Evolutionary conservation across 2,888 invertebrate species (phyloP).

Genomic region (Pyrgus malvae): DNA sequence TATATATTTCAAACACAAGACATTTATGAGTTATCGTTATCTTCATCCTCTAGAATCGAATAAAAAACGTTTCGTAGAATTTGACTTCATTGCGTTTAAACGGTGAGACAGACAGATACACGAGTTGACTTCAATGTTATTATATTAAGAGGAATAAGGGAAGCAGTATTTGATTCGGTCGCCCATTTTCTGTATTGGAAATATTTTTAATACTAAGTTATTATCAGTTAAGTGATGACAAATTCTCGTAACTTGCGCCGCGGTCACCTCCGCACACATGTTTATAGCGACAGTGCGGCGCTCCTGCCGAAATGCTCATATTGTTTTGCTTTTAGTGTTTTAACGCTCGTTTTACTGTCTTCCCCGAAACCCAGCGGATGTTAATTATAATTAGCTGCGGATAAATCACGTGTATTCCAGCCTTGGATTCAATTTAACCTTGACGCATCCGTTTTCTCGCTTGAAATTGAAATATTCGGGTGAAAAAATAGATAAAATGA

Average conservation of each 20-base stretch:
- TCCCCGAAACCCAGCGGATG: conserved; percentile 10
- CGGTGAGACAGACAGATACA: too few species aligned
- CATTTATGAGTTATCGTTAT: too few species aligned
- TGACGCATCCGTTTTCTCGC: neutral
- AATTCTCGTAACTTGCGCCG: conserved; percentile 2
- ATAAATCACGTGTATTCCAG: neutral
- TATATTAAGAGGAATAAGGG: too few species aligned
- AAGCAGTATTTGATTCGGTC: too few species aligned
- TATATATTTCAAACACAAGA: too few species aligned
- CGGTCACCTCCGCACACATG: neutral
- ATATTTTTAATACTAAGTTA: neutral
- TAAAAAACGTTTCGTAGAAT: too few species aligned
- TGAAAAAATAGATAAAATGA: too few species aligned
- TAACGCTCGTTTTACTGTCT: conserved; percentile 9
- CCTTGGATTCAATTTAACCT: neutral
- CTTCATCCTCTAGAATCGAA: too few species aligned
- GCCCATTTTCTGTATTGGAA: neutral
- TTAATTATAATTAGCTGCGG: conserved; percentile 9
- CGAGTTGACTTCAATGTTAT: too few species aligned
- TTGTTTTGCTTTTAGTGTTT: conserved; percentile 18
- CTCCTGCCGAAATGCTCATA: conserved; percentile 10
- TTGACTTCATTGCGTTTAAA: too few species aligned
- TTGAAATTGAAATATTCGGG: too few species aligned
- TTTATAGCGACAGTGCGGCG: conserved; percentile 3
- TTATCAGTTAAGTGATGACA: neutral